A percentile compares a stretch with the other conserved stretches of the same genome.
phyloP scores from a whole-genome alignment of 2,113 vertebrate species.

The Acanthisitta chloris region DNA sequence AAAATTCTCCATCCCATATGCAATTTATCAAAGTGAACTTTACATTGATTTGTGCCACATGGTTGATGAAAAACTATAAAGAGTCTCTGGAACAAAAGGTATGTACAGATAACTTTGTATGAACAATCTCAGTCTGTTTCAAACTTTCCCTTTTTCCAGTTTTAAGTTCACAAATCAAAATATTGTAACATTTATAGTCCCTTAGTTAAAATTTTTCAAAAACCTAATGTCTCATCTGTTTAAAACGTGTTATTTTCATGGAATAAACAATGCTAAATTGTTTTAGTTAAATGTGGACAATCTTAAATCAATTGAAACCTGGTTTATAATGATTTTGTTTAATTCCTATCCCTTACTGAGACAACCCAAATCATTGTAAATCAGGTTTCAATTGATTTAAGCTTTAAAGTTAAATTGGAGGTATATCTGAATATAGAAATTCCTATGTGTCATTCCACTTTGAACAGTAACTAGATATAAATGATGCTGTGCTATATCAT shows the following conservation, averaged over 20 bases:
- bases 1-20: constrained; percentile 49
- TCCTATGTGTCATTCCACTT: neutral
- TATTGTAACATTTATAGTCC: neutral
- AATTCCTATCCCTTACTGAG: constrained; percentile 26
- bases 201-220: neutral
- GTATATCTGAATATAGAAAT: constrained; percentile 9
- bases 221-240: neutral
- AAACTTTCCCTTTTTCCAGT: neutral
- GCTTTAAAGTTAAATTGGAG: constrained; percentile 50
- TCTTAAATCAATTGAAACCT: constrained; percentile 55
- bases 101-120: constrained; percentile 8
- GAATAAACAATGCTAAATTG: neutral
- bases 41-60: constrained; percentile 61
- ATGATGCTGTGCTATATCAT: neutral
- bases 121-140: constrained; percentile 28
- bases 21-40: constrained; percentile 45
- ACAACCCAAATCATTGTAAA: constrained; percentile 1
- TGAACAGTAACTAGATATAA: neutral
- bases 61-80: constrained; percentile 58
- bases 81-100: constrained; percentile 45
- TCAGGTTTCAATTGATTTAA: constrained; percentile 56
- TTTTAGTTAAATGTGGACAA: constrained; percentile 38
- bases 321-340: constrained; percentile 51
- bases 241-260: constrained; percentile 4
- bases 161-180: constrained; percentile 24